phyloP scores from a whole-genome alignment of 2,797 vertebrate genomes.

The Geotrypetes seraphini region DNA sequence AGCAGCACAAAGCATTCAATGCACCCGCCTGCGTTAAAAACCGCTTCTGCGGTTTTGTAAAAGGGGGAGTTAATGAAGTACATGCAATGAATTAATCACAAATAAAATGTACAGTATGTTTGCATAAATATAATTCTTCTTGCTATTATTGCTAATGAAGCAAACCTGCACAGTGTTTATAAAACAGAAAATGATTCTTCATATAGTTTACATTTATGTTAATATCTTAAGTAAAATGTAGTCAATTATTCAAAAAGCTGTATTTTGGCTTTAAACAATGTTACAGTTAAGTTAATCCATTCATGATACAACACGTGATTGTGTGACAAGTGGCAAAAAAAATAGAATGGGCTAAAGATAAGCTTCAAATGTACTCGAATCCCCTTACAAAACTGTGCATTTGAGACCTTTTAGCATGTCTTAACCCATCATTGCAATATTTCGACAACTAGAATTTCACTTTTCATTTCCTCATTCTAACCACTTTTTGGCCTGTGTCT shows the following conservation, averaged over 20 bases:
- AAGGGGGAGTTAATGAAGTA: no score
- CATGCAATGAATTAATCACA: not conserved
- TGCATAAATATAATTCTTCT: not conserved
- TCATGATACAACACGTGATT: no score
- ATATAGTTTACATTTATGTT: no score
- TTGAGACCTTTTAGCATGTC: not conserved
- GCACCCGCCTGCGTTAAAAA: no score
- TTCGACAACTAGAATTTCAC: not conserved
- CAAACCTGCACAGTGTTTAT: not conserved
- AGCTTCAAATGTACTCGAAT: not conserved
- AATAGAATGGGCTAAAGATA: conserved; percentile 10
- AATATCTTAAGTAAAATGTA: no score
- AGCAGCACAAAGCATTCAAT: no score
- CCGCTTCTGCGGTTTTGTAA: no score
- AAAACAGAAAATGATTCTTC: not conserved
- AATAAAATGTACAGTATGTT: conserved; percentile 6
- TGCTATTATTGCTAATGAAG: not conserved
- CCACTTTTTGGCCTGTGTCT: conserved; percentile 54
- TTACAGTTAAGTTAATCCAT: conserved; percentile 1
- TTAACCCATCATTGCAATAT: not conserved
- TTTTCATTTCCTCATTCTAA: not conserved
- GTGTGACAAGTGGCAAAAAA: no score
- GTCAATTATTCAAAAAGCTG: no score
- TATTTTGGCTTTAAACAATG: not conserved
- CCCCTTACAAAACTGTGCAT: not conserved